Evolutionary conservation across 2,113 vertebrate species (phyloP).

Genomic region (Eupsittula cactorum): DNA sequence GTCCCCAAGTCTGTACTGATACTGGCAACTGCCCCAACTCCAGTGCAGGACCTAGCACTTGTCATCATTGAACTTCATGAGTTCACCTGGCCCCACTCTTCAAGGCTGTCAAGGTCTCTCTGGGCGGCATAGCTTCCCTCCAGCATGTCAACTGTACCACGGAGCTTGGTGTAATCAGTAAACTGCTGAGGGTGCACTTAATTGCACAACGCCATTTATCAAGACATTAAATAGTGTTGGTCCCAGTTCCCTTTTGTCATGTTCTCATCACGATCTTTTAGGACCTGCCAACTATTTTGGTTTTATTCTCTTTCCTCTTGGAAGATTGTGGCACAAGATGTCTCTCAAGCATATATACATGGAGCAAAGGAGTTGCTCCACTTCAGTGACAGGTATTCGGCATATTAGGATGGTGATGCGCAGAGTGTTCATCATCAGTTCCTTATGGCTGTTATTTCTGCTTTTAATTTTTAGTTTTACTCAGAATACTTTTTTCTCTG

Average conservation of each 20-base stretch:
- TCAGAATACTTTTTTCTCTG: not conserved
- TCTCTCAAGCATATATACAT: not conserved
- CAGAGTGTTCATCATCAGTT: not conserved
- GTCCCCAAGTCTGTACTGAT: not conserved
- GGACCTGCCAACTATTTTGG: not conserved
- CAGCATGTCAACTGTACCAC: fast-evolving
- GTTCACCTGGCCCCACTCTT: not conserved
- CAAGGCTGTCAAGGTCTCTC: not conserved
- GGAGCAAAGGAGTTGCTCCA: not conserved
- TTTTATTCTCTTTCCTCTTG: not conserved
- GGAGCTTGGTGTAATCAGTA: not conserved
- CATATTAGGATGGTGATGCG: not conserved
- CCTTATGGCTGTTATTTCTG: not conserved
- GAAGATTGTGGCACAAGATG: not conserved
- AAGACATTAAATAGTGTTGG: not conserved
- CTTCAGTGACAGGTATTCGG: not conserved
- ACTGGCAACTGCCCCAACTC: not conserved
- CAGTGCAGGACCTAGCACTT: not conserved
- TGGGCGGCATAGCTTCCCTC: not conserved
- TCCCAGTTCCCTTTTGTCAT: not conserved
- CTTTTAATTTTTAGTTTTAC: not conserved
- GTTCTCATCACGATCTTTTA: not conserved
- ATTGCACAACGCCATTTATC: not conserved
- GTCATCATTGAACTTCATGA: not conserved
- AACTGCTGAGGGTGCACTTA: not conserved